Percentiles rank a stretch among this genome's conserved stretches.
phyloP scores from a whole-genome alignment of 2,797 vertebrate genomes.

The Neosalanx taihuensis region DNA sequence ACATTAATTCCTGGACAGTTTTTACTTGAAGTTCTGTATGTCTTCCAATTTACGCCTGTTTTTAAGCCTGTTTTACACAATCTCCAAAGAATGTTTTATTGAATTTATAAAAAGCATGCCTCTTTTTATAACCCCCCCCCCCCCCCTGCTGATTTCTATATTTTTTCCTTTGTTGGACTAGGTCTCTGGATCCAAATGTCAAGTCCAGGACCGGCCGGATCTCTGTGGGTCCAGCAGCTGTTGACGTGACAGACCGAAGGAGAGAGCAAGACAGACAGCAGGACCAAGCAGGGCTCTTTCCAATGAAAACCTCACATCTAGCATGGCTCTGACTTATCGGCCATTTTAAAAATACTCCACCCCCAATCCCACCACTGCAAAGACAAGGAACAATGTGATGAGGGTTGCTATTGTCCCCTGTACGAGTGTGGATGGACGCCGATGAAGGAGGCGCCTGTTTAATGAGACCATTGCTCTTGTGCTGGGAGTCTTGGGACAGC shows the following conservation, averaged over 20 bases:
- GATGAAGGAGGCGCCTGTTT: conserved; percentile 69
- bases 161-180: conserved; percentile 60
- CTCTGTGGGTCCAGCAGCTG: conserved; percentile 50
- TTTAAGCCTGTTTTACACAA: conserved; percentile 13
- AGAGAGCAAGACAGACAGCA: conserved; percentile 6
- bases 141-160: conserved; percentile 29
- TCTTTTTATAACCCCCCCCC: conserved; percentile 16
- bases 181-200: conserved; percentile 63
- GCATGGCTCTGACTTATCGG: conserved; percentile 29
- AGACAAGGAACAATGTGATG: conserved; percentile 62
- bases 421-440: conserved; percentile 70
- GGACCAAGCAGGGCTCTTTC: conserved; percentile 19
- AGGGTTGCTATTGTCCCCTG: conserved; percentile 48
- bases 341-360: conserved; percentile 50
- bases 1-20: too few relatives aligned
- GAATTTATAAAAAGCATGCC: conserved; percentile 12
- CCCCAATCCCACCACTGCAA: conserved; percentile 36
- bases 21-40: too few relatives aligned
- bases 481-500: conserved; percentile 59
- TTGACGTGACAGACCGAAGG: conserved; percentile 39
- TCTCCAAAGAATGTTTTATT: conserved; percentile 30
- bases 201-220: conserved; percentile 42
- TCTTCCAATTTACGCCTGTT: not conserved
- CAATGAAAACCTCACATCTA: conserved; percentile 43
- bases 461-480: conserved; percentile 66